Evolutionary conservation across 2,797 vertebrate species (phyloP).

Genomic region (Sebastes dallii): DNA sequence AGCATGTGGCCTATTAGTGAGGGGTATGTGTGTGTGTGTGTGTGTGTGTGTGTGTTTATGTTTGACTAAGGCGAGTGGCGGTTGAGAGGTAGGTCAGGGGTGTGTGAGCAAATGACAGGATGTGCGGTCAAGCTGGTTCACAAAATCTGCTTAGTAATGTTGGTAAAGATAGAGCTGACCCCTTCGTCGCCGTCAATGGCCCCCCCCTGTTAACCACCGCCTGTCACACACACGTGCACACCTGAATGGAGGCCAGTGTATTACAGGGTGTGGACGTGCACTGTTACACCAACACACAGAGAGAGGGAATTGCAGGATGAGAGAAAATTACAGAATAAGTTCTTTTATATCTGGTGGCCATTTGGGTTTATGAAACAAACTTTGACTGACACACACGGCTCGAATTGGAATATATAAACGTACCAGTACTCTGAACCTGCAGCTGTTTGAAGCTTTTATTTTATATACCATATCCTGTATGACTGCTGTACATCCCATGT

Average conservation of each 20-base stretch:
- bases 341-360: neutral
- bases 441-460: neutral
- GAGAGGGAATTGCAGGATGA: neutral
- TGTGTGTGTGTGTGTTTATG: slow-evolving; percentile 23
- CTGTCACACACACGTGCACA: slow-evolving; percentile 26
- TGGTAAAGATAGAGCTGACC: slow-evolving; percentile 61
- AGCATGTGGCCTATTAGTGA: slow-evolving; percentile 18
- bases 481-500: neutral
- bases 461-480: neutral
- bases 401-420: too few relatives aligned
- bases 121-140: slow-evolving; percentile 45
- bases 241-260: slow-evolving; percentile 58
- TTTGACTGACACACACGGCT: neutral
- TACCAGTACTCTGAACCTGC: neutral
- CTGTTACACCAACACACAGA: slow-evolving; percentile 9
- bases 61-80: slow-evolving; percentile 55
- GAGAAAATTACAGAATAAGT: neutral
- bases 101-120: slow-evolving; percentile 58
- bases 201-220: slow-evolving; percentile 33
- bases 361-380: neutral
- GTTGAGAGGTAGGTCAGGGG: slow-evolving; percentile 45
- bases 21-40: neutral
- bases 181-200: slow-evolving; percentile 36
- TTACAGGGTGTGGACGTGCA: slow-evolving; percentile 29
- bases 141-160: slow-evolving; percentile 56